A percentile compares a stretch with the other conserved stretches of the same genome.
These are phyloP conservation scores for Pardalotus punctatus DNA, from an alignment of 2,113 vertebrate genomes.

Conservation along the genomic window DNA sequence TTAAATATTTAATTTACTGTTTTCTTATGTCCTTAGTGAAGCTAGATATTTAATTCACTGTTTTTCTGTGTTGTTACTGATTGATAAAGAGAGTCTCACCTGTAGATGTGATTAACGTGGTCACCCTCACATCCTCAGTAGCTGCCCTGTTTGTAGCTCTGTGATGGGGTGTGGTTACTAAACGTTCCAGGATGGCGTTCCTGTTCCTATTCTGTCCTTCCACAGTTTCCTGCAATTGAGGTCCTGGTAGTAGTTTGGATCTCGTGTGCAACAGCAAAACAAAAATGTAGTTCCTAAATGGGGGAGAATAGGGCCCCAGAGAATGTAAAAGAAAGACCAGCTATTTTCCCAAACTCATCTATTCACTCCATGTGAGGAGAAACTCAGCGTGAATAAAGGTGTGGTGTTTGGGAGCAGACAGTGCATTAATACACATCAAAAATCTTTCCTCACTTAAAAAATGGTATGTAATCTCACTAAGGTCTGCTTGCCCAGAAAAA, in stretches of 20 bases:
- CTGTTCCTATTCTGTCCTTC: not conserved
- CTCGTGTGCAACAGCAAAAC: not conserved
- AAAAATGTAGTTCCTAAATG: accelerated
- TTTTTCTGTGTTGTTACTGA: not conserved
- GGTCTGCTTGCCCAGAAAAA: not conserved
- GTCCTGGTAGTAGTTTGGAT: not conserved
- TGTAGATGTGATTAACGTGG: not conserved
- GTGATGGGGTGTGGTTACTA: not conserved
- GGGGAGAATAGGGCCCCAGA: not conserved
- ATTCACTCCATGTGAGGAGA: not conserved
- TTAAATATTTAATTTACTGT: not conserved
- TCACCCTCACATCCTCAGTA: not conserved
- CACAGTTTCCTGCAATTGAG: not conserved
- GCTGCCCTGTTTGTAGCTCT: not conserved
- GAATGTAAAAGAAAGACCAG: not conserved
- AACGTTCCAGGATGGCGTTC: not conserved
- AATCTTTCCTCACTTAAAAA: not conserved
- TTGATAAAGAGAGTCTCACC: not conserved
- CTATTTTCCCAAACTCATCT: not conserved
- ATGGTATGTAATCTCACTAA: not conserved
- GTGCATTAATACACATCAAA: not conserved
- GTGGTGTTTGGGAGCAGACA: not conserved
- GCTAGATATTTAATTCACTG: accelerated
- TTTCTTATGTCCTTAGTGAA: not conserved
- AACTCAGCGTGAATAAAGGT: not conserved